Conservation (phyloP, 2,888 invertebrate species). For the Lomographa bimaculata region DNA sequence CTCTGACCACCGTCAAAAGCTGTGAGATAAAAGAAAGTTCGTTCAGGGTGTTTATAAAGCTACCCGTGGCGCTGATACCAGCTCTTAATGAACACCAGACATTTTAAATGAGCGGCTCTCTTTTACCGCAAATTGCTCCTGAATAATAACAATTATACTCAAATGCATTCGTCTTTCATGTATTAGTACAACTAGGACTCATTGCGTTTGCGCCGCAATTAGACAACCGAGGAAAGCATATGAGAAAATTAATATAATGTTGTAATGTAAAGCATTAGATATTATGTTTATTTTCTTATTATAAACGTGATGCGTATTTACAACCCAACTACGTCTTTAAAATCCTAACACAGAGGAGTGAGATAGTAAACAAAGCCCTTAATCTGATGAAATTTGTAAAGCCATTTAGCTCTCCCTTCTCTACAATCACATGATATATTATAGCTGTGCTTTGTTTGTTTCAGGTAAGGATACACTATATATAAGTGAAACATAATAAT, state of each 20-base stretch:
- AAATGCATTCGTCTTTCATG: slow-evolving; percentile 23
- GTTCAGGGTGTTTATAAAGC: too few relatives aligned
- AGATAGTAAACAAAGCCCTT: slow-evolving; percentile 1
- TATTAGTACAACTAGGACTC: too few relatives aligned
- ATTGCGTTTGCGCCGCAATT: too few relatives aligned
- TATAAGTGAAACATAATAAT: too few relatives aligned
- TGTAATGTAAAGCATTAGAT: too few relatives aligned
- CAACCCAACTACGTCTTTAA: too few relatives aligned
- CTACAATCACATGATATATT: slow-evolving; percentile 19
- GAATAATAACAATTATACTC: slow-evolving; percentile 23
- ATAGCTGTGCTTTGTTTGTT: slow-evolving; percentile 30
- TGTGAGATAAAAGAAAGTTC: background rate
- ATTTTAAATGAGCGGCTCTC: slow-evolving; percentile 24
- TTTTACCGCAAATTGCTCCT: slow-evolving; percentile 14
- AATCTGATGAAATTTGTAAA: slow-evolving; percentile 7
- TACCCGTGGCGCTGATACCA: background rate
- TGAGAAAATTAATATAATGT: too few relatives aligned
- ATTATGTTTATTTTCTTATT: too few relatives aligned
- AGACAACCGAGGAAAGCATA: too few relatives aligned
- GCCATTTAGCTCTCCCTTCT: slow-evolving; percentile 1
- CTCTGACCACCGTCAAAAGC: background rate
- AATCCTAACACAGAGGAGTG: too few relatives aligned
- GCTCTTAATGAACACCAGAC: slow-evolving; percentile 14
- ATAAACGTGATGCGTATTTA: too few relatives aligned
- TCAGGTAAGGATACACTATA: slow-evolving; percentile 28